Percentiles rank a stretch among this genome's conserved stretches.
Evolutionary conservation across 53 echinoderm and acorn worm genomes (phyloP).

Genomic region (Zoroaster sp.): DNA sequence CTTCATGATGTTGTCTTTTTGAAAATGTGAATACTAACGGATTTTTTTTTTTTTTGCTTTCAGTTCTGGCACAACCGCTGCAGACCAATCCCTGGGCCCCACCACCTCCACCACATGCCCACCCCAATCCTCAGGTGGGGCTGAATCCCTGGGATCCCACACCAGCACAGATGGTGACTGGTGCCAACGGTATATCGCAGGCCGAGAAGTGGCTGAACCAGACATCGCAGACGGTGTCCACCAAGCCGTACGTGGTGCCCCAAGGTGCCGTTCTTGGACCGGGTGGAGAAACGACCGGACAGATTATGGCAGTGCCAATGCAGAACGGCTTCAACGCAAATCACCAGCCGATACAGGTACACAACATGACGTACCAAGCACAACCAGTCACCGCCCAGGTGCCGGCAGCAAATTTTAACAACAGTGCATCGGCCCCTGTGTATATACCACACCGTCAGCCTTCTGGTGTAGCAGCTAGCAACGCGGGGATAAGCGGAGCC

Average conservation of each 20-base stretch:
- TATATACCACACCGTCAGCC: constrained; percentile 30
- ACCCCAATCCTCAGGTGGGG: constrained; percentile 14
- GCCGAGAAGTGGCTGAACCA: constrained; percentile 76
- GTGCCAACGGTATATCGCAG: constrained; percentile 46
- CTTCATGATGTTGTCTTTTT: too few relatives aligned
- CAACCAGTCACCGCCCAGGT: background rate
- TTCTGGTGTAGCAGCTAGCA: constrained; percentile 20
- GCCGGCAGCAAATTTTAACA: constrained; percentile 42
- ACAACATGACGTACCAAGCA: constrained; percentile 25
- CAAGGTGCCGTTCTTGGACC: background rate
- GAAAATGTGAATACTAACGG: too few relatives aligned
- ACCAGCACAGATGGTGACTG: background rate
- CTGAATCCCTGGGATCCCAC: constrained; percentile 58
- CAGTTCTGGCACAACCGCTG: constrained; percentile 55
- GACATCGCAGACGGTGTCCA: constrained; percentile 58
- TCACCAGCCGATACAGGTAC: constrained; percentile 25
- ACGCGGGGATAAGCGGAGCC: constrained; percentile 69
- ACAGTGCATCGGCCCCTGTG: constrained; percentile 65
- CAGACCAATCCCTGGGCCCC: constrained; percentile 88
- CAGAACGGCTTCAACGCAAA: constrained; percentile 68
- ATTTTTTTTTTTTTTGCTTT: background rate
- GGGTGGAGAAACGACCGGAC: constrained; percentile 33
- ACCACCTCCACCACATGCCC: constrained; percentile 42
- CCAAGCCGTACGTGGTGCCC: background rate
- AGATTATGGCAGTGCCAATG: constrained; percentile 40